Conservation (phyloP, 2,113 vertebrate genomes). For the Australoheros scitulus region DNA sequence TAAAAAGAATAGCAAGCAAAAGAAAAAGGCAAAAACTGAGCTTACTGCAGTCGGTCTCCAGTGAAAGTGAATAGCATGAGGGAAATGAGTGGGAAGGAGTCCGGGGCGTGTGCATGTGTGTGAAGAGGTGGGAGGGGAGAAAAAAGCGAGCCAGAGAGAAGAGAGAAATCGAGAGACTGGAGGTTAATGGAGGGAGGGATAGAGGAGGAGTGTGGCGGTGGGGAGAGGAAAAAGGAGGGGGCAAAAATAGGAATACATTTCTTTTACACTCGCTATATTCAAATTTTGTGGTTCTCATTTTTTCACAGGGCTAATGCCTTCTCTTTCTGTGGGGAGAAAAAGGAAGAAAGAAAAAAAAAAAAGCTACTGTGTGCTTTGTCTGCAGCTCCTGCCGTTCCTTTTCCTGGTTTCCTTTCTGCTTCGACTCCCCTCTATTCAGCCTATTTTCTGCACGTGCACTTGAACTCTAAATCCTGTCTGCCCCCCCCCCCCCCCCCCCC, state of each 20-base stretch:
- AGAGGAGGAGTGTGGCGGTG: conserved; percentile 76
- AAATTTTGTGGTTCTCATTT: conserved; percentile 57
- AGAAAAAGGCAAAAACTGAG: conserved; percentile 48
- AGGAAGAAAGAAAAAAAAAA: conserved; percentile 47
- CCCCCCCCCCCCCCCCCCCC: conserved; percentile 52
- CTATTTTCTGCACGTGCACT: conserved; percentile 82
- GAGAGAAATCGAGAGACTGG: conserved; percentile 54
- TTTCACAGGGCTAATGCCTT: conserved; percentile 57
- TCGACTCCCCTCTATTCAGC: conserved; percentile 69
- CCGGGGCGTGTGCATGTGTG: conserved; percentile 66
- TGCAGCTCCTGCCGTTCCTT: conserved; percentile 60
- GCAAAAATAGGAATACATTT: conserved; percentile 70
- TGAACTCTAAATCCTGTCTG: conserved; percentile 83
- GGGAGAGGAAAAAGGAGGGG: conserved; percentile 70
- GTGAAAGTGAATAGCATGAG: conserved; percentile 72
- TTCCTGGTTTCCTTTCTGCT: conserved; percentile 75
- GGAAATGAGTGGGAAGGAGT: conserved; percentile 73
- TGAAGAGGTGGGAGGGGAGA: conserved; percentile 76
- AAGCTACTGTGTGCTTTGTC: conserved; percentile 58
- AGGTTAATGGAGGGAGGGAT: conserved; percentile 75
- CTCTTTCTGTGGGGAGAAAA: conserved; percentile 35
- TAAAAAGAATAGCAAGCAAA: conserved; percentile 45
- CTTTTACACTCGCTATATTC: conserved; percentile 40
- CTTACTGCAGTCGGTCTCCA: conserved; percentile 63
- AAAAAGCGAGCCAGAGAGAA: conserved; percentile 50